These are phyloP conservation scores for Austrolebias charrua DNA, from an alignment of 2,797 vertebrate genomes.

Conservation along the genomic window DNA sequence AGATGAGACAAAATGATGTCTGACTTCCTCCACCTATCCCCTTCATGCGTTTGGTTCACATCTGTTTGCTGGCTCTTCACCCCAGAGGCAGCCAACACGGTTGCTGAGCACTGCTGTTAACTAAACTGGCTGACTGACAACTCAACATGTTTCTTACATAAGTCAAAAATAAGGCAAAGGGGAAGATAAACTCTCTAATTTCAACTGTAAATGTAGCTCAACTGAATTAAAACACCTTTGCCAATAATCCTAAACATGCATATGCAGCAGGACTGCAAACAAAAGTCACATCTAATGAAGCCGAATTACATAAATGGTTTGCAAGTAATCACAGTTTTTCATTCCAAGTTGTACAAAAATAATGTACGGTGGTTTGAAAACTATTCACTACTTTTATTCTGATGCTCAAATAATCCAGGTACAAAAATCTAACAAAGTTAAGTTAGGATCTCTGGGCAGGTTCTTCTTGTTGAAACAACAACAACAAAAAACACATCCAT, in stretches of 20 bases:
- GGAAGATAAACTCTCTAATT: conserved; percentile 3
- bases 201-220: conserved; percentile 31
- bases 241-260: not conserved
- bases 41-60: conserved; percentile 61
- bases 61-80: conserved; percentile 69
- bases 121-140: conserved; percentile 67
- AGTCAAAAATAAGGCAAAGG: conserved; percentile 20
- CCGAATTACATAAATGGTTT: too few relatives aligned
- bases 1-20: conserved; percentile 68
- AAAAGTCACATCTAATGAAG: too few relatives aligned
- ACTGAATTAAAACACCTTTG: not conserved
- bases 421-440: too few relatives aligned
- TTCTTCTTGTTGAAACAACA: too few relatives aligned
- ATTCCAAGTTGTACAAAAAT: too few relatives aligned
- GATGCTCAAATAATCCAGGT: too few relatives aligned
- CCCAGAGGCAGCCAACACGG: conserved; percentile 65
- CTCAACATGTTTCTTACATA: conserved; percentile 74
- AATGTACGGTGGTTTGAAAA: too few relatives aligned
- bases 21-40: conserved; percentile 47
- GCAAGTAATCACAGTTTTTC: too few relatives aligned
- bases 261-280: conserved; percentile 1
- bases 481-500: too few relatives aligned
- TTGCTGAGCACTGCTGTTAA: conserved; percentile 69
- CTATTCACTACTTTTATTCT: too few relatives aligned
- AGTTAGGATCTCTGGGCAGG: too few relatives aligned